Base-by-base conservation (phyloP, 92 coral and sea anemone genomes). In the Actinostola sp. region DNA sequence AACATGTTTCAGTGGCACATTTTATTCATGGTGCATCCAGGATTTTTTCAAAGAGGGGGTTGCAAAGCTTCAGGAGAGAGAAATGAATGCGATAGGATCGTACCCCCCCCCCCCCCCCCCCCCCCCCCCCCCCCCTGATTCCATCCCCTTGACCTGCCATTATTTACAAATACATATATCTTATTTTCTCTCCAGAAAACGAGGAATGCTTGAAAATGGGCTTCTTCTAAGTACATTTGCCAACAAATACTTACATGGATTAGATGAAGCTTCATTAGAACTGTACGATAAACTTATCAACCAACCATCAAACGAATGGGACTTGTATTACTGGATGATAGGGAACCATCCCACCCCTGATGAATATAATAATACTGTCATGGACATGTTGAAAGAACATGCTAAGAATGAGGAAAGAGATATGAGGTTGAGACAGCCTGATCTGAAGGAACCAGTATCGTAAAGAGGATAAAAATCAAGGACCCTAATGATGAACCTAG, bases 201-300 rank as follows among this genome's bases (percentile, higher is more conserved):
- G 98, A 30, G 98, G 98, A 58, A 94, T 91, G 98, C 85, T 88
- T 59, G 98, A 94, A 61, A 94, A 94, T 85, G 98, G 98, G 12
- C 76, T 94, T 28, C 60, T 94, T 65, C 67, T 94, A 52, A 94
- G 98, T 75, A 86, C 98, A 38, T 94, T 94, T 85, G 97, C 98
- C 16, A 79, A 80, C 63, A 72, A 83, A 64, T 85, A 85, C 62
- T 77, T 94, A 69, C 75, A 88, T 63, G 63, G 50, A 15, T 73
- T 91, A 49, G 78, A 67, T 66, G 87, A 85, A 19, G 32, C 60
- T 5, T 45, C 69, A 64, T 61, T 94, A 73, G 89, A 85, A 48
- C 86, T 88, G 26, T 94, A 94, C 46, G 98, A 94, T 84, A 75
- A 79, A 36, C 84, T 94, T 20, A 94, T 94, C 66, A 94, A 94